These are phyloP conservation scores for Alectoris magna DNA, from an alignment of 2,797 vertebrate genomes.

Conservation along the genomic window DNA sequence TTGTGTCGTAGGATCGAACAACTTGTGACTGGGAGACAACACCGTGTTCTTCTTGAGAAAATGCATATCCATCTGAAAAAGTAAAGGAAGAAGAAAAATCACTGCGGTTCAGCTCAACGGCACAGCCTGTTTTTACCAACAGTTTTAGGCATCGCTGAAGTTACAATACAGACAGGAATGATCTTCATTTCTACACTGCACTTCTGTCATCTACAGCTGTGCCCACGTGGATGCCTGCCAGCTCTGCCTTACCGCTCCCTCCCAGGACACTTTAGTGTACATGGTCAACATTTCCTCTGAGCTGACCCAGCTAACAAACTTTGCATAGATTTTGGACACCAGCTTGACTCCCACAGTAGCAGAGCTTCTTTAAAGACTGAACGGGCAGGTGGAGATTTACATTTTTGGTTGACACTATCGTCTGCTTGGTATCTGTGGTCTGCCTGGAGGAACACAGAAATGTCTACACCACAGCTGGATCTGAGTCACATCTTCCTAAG, in stretches of 20 bases:
- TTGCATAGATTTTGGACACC: neutral
- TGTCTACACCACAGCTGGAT: neutral
- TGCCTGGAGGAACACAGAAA: neutral
- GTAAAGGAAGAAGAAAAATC: constrained; percentile 18
- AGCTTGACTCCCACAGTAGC: neutral
- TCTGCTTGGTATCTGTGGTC: neutral
- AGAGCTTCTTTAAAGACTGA: neutral
- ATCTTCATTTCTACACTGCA: rapidly evolving
- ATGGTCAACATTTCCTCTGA: neutral
- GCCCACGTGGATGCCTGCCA: rapidly evolving
- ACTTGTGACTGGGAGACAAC: constrained; percentile 96
- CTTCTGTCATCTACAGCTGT: neutral
- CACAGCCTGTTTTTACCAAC: neutral
- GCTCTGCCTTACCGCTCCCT: neutral
- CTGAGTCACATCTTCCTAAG: neutral
- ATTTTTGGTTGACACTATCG: neutral
- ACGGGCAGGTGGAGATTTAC: neutral
- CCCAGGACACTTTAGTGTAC: neutral
- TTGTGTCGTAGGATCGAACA: constrained; percentile 96
- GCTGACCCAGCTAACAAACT: neutral
- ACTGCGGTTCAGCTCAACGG: neutral
- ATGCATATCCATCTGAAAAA: constrained; percentile 94
- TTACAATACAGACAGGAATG: neutral
- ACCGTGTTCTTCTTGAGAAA: constrained; percentile 98
- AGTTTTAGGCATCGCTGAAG: neutral